Evolutionary conservation across 2,888 invertebrate species (phyloP), one percentile per base, ranked within the genome.

Genomic region (Tyria jacobaeae): DNA sequence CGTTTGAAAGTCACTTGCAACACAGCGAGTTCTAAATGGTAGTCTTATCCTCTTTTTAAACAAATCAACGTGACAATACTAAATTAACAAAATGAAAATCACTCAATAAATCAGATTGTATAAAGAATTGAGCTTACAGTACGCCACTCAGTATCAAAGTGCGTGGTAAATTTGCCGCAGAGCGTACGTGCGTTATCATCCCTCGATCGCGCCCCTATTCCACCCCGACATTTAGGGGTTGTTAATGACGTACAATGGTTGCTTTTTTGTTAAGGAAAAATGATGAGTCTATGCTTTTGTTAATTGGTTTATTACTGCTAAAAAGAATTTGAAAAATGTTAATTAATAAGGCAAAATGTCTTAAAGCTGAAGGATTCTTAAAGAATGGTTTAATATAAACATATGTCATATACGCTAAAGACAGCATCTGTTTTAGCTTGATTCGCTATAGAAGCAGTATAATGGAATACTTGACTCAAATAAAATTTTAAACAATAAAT

Each of bases 141-240:
- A 58, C 37, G 48, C 41, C 44, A 54, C 58, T 63, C 14, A 35
- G 21, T 39, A 47, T 48, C 35, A 39, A 50, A 55, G 51, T 55
- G 58, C 59, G 63, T 63, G 58, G 35, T 51, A 57, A 61, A 54
- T 57, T 56, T 17, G 41, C 54, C 14, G 10, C 51, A 47, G 62
- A 60, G 66, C 62, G 68, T 71, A 73, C 81, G 82, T 83, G 82
- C 78, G 79, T 70, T 80, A 82, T 82, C 82, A 71, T 39, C 64
- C 50, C 73, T 50, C 64, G 71, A 73, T 74, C 73, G 27, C 63
- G 60, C 68, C 63, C 68, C 69, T 69, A 62, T 60, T 34, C 60
- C 50, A 60, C 64, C 73, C 71, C 70, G 69, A 71, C 66, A 75
- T 79, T 79, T 78, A 71, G 75, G 79, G 74, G 71, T 62, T 62